Percentiles rank a stretch among this genome's conserved stretches.
phyloP scores from a whole-genome alignment of 2,797 vertebrate species.

The Syndactyla subalaris region DNA sequence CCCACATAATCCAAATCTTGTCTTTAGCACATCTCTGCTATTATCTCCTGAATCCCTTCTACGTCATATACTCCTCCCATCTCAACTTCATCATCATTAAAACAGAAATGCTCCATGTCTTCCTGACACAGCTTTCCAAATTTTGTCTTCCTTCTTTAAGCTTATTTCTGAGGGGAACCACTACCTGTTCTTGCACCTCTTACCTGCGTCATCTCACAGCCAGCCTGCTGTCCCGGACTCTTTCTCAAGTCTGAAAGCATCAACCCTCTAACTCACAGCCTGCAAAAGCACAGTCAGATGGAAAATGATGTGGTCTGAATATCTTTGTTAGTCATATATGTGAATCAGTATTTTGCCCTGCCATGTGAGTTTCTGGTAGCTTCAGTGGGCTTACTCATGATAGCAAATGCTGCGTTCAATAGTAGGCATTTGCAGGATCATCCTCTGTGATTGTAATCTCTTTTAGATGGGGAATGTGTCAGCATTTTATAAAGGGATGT shows the following conservation, averaged over 20 bases:
- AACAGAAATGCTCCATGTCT: background rate
- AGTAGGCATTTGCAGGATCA: slow-evolving; percentile 27
- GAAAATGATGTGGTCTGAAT: background rate
- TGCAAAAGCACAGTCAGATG: background rate
- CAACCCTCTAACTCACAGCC: background rate
- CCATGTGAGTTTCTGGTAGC: slow-evolving; percentile 35
- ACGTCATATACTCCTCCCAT: background rate
- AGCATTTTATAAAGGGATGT: slow-evolving; percentile 39
- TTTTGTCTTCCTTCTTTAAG: background rate
- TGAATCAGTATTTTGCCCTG: slow-evolving; percentile 26
- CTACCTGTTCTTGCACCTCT: background rate
- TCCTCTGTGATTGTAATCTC: slow-evolving; percentile 31
- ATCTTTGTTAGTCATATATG: slow-evolving; percentile 19
- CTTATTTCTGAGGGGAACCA: background rate
- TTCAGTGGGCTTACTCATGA: slow-evolving; percentile 34
- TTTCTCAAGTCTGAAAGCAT: background rate
- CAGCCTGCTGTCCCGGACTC: background rate
- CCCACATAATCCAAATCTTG: background rate
- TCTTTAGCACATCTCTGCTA: background rate
- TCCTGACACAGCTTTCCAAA: background rate
- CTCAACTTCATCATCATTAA: background rate
- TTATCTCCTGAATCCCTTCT: background rate
- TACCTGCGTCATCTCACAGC: background rate
- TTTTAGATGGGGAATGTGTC: slow-evolving; percentile 12
- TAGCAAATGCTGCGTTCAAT: slow-evolving; percentile 11